Evolutionary conservation across 64 coral and sea anemone genomes (phyloP).

Genomic region (Montipora foliosa): DNA sequence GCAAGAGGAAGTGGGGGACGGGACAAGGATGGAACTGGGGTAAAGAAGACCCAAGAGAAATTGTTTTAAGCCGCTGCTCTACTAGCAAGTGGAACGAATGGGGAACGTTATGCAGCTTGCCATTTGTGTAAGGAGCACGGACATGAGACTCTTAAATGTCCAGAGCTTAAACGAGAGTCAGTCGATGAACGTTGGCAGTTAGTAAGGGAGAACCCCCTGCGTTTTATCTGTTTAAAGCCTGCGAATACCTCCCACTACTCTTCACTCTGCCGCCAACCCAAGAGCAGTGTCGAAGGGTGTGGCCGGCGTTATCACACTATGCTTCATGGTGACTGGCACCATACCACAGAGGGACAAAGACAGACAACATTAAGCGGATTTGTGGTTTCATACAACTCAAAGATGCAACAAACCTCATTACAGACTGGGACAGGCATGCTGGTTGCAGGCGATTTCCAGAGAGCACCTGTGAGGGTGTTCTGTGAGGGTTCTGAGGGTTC

Average conservation of each 20-base stretch:
- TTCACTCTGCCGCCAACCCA: constrained; percentile 35
- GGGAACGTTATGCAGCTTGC: no score
- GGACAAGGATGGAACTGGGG: no score
- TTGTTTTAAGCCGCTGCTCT: background rate
- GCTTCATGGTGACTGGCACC: constrained; percentile 11
- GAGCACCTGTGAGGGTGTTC: background rate
- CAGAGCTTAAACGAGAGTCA: background rate
- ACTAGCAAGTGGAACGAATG: no score
- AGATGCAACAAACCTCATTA: constrained; percentile 7
- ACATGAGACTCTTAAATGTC: background rate
- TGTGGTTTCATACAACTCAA: background rate
- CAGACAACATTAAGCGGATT: constrained; percentile 21
- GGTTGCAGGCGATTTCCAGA: no score
- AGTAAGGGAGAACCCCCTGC: background rate
- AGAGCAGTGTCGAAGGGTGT: constrained; percentile 43
- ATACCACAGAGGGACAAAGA: background rate
- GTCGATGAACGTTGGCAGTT: constrained; percentile 15
- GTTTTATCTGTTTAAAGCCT: constrained; percentile 46
- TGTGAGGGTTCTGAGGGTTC: constrained; percentile 20
- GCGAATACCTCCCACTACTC: constrained; percentile 45
- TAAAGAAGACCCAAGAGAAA: background rate
- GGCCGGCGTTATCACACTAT: constrained; percentile 22
- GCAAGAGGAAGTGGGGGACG: background rate
- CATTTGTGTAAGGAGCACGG: no score
- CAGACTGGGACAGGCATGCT: constrained; percentile 21